A percentile compares a stretch with the other conserved stretches of the same genome.
These are phyloP conservation scores for Frankliniella intonsa DNA, from an alignment of 2,888 invertebrate genomes.

Conservation along the genomic window DNA sequence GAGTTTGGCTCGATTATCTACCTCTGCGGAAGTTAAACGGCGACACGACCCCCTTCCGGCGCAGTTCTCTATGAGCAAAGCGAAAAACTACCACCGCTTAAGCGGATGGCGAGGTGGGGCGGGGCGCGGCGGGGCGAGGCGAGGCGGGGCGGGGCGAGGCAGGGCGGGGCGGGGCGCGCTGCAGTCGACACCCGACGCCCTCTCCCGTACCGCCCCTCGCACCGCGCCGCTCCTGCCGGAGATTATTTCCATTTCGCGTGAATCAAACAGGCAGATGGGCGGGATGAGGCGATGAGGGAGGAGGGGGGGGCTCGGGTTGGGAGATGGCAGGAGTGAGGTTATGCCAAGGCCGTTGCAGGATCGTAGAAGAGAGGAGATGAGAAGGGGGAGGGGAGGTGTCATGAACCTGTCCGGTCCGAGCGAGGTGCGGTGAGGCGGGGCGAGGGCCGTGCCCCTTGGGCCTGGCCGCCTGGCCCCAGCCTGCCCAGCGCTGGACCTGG, in stretches of 20 bases:
- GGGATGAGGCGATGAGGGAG: background rate
- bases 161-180: too few species aligned
- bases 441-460: too few species aligned
- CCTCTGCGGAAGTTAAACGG: too few species aligned
- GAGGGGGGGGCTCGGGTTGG: background rate
- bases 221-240: background rate
- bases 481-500: background rate
- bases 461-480: background rate
- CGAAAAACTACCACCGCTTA: too few species aligned
- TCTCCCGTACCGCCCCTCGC: background rate
- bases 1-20: too few species aligned
- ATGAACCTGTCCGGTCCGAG: slow-evolving; percentile 3
- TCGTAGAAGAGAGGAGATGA: too few species aligned
- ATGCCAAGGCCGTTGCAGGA: slow-evolving; percentile 24
- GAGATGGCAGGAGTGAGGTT: slow-evolving; percentile 13
- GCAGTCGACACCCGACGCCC: too few species aligned
- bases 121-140: background rate
- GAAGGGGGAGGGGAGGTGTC: background rate
- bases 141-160: background rate
- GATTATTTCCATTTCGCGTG: slow-evolving; percentile 8
- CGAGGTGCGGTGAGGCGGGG: background rate
- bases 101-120: background rate
- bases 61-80: too few species aligned
- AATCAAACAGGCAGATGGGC: background rate
- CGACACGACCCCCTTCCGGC: too few species aligned